These are phyloP conservation scores for Ellobius talpinus DNA, from an alignment of 2,113 vertebrate species.

Conservation along the genomic window DNA sequence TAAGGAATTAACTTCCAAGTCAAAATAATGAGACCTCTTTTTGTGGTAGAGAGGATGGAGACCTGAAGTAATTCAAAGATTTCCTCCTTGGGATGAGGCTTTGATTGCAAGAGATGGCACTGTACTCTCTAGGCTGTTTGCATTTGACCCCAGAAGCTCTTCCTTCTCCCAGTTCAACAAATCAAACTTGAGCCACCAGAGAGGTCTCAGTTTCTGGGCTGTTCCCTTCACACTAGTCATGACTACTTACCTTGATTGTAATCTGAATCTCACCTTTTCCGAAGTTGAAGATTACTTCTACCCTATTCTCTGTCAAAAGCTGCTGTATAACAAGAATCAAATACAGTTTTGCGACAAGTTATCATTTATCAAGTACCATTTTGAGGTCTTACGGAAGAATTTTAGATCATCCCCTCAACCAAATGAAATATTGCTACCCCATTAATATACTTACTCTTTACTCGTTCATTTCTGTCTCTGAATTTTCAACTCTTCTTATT, in stretches of 20 bases:
- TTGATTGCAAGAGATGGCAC: background rate
- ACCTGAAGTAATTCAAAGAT: background rate
- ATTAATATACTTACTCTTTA: background rate
- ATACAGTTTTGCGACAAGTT: background rate
- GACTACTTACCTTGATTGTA: background rate
- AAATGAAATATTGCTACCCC: background rate
- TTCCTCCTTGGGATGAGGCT: background rate
- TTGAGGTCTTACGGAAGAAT: background rate
- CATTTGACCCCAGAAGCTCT: background rate
- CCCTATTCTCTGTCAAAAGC: background rate
- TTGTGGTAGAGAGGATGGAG: background rate
- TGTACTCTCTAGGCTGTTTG: background rate
- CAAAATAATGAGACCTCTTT: conserved; percentile 13
- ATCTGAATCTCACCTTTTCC: background rate
- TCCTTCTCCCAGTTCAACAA: background rate
- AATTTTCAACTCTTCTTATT: background rate
- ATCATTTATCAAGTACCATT: background rate
- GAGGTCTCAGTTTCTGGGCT: background rate
- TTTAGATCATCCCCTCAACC: background rate
- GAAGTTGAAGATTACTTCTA: background rate
- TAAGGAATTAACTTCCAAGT: background rate
- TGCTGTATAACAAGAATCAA: background rate
- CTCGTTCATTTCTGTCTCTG: background rate
- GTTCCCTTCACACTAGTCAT: background rate
- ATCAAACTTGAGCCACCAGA: background rate